Percentiles rank a stretch among this genome's conserved stretches.
phyloP scores from a whole-genome alignment of 2,113 vertebrate genomes.

The Eulemur rufifrons region DNA sequence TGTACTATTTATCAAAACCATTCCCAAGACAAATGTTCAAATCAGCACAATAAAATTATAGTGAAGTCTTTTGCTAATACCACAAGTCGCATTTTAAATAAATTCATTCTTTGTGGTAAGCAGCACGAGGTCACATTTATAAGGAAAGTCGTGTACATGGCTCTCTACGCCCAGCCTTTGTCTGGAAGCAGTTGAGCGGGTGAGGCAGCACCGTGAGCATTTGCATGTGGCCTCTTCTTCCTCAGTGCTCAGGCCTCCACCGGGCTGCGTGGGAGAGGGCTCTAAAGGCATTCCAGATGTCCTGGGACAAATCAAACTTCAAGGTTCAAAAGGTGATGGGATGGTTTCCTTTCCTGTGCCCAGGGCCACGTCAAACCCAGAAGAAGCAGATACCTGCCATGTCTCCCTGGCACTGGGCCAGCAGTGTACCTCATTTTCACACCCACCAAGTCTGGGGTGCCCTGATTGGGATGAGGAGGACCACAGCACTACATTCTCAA shows the following conservation, averaged over 20 bases:
- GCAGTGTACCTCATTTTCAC: background rate
- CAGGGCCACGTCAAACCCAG: background rate
- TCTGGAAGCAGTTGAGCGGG: background rate
- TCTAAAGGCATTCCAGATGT: background rate
- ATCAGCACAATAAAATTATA: background rate
- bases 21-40: background rate
- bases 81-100: background rate
- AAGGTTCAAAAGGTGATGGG: background rate
- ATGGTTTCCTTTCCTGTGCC: background rate
- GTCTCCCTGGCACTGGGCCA: background rate
- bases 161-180: background rate
- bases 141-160: background rate
- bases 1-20: background rate
- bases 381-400: background rate
- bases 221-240: background rate
- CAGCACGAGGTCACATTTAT: background rate
- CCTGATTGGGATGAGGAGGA: background rate
- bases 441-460: background rate
- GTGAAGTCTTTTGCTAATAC: background rate
- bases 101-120: background rate
- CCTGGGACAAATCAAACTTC: background rate
- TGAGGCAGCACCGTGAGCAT: rapidly evolving
- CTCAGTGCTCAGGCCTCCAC: background rate
- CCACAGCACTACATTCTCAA: background rate
- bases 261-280: background rate